Evolutionary conservation across 2,888 invertebrate species (phyloP).

Genomic region (Aproaerema taeniolella): DNA sequence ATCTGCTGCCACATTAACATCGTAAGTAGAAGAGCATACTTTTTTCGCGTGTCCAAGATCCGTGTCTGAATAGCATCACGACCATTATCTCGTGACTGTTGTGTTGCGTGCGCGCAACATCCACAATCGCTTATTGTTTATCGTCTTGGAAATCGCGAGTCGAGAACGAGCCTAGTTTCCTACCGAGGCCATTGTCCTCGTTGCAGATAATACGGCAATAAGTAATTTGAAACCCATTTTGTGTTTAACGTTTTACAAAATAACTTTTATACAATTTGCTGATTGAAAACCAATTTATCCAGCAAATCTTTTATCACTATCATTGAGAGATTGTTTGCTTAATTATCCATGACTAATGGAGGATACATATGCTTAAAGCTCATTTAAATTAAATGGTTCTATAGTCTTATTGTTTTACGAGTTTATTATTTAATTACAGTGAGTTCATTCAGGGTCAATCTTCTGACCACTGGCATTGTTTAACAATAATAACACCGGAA

Average conservation of each 20-base stretch:
- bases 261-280: too few species aligned
- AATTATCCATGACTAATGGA: too few species aligned
- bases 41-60: constrained; percentile 7
- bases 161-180: constrained; percentile 28
- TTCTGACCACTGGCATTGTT: too few species aligned
- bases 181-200: constrained; percentile 28
- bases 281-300: too few species aligned
- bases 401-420: too few species aligned
- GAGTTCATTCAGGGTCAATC: too few species aligned
- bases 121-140: constrained; percentile 30
- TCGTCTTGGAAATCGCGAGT: constrained; percentile 30
- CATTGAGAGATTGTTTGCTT: too few species aligned
- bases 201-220: constrained; percentile 16
- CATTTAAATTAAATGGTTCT: too few species aligned
- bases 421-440: not conserved
- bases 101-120: constrained; percentile 27
- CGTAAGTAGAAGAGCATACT: too few species aligned
- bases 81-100: constrained; percentile 21
- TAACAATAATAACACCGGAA: constrained; percentile 5
- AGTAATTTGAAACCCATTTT: constrained; percentile 15
- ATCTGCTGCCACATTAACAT: too few species aligned
- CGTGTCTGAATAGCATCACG: constrained; percentile 11
- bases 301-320: too few species aligned
- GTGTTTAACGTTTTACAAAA: constrained; percentile 5
- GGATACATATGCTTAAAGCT: too few species aligned